Evolutionary conservation across 2,797 vertebrate species (phyloP).

Genomic region (Lithobates sylvaticus): DNA sequence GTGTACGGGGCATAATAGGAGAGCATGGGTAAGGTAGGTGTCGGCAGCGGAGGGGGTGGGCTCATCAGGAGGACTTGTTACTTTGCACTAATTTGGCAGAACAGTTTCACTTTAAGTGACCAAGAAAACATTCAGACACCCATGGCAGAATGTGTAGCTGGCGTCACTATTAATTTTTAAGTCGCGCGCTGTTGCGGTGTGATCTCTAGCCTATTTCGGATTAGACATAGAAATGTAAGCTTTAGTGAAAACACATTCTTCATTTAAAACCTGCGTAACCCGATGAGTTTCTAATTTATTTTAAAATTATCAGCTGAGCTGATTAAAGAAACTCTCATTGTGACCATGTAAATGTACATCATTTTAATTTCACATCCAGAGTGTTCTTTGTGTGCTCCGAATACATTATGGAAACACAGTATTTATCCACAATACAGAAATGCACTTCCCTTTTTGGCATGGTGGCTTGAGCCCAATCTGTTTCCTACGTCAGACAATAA

Average conservation of each 20-base stretch:
- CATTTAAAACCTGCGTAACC: conserved; percentile 32
- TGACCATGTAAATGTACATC: conserved; percentile 48
- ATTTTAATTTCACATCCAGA: conserved; percentile 68
- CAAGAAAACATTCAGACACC: no score
- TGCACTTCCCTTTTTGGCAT: conserved; percentile 66
- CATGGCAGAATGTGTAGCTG: background rate
- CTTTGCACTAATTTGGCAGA: no score
- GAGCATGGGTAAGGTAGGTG: no score
- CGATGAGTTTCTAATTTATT: conserved; percentile 69
- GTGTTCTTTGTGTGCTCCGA: conserved; percentile 60
- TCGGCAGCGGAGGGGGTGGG: no score
- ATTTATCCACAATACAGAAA: background rate
- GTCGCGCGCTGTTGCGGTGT: background rate
- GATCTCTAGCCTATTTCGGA: conserved; percentile 32
- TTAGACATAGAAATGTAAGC: conserved; percentile 30
- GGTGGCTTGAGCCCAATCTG: conserved; percentile 72
- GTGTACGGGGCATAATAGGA: no score
- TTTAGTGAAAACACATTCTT: conserved; percentile 17
- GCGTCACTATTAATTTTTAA: background rate
- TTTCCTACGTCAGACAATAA: conserved; percentile 32
- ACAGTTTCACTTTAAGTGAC: no score
- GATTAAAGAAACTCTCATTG: conserved; percentile 71
- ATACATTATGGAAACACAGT: conserved; percentile 76
- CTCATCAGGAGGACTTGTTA: no score
- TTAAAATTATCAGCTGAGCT: conserved; percentile 71